Percentiles rank a stretch among this genome's conserved stretches.
Evolutionary conservation across 2,888 invertebrate genomes (phyloP).

Genomic region (Dicycla oo): DNA sequence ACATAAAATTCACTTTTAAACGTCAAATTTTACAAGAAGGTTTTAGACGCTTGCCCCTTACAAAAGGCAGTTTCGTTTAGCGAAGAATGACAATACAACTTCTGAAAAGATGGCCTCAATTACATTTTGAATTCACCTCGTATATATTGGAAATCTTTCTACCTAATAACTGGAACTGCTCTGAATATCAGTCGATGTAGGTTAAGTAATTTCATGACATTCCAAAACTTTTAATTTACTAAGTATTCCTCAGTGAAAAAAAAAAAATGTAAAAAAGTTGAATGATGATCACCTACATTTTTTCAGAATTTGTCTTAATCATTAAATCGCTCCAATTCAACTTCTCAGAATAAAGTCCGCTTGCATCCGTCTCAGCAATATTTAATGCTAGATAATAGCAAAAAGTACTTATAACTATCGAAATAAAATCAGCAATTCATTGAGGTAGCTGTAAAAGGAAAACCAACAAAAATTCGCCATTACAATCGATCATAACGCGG

Average conservation of each 20-base stretch:
- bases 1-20: background rate
- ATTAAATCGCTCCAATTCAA: constrained; percentile 19
- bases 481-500: constrained; percentile 60
- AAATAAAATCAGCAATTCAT: constrained; percentile 42
- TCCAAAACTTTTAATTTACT: background rate
- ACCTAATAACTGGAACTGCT: background rate
- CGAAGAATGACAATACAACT: background rate
- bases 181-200: background rate
- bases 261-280: too few species aligned
- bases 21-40: background rate
- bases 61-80: background rate
- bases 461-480: constrained; percentile 58
- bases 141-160: background rate
- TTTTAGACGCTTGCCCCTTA: background rate
- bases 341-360: background rate
- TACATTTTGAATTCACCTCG: background rate
- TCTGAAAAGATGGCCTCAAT: background rate
- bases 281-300: background rate
- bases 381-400: constrained; percentile 23
- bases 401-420: constrained; percentile 15
- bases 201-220: background rate
- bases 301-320: background rate
- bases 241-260: background rate
- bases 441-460: constrained; percentile 47
- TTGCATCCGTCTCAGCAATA: constrained; percentile 10